phyloP scores from a whole-genome alignment of 1,140 invertebrate species.

The Pseudomyrmex cubaensis region DNA sequence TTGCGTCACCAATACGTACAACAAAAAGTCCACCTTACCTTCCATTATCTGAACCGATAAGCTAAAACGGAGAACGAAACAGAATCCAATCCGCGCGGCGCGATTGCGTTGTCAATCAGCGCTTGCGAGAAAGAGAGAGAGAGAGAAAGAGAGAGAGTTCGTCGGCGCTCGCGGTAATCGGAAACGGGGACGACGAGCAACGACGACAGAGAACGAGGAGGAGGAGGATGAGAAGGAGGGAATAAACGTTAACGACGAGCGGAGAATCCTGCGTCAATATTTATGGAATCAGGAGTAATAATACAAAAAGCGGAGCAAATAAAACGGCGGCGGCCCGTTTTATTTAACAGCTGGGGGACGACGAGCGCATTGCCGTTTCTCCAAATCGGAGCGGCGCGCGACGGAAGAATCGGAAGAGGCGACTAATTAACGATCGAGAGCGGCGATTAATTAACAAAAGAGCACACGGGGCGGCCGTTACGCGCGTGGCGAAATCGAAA shows the following conservation, averaged over 20 bases:
- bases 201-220: background rate
- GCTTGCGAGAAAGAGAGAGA: background rate
- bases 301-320: constrained; percentile 58
- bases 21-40: background rate
- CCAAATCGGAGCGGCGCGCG: constrained; percentile 19
- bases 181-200: constrained; percentile 13
- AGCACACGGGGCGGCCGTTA: constrained; percentile 5
- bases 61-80: constrained; percentile 1
- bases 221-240: background rate
- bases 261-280: constrained; percentile 49
- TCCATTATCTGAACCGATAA: background rate
- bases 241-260: constrained; percentile 32
- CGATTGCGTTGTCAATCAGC: constrained; percentile 30
- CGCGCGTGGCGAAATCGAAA: constrained; percentile 13
- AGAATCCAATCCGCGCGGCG: constrained; percentile 5
- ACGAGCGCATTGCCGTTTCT: constrained; percentile 26
- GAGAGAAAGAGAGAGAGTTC: background rate
- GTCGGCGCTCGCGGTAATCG: background rate
- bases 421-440: background rate
- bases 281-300: constrained; percentile 53
- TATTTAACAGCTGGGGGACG: background rate
- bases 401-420: constrained; percentile 15
- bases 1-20: too few species aligned
- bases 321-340: constrained; percentile 13
- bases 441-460: constrained; percentile 57